phyloP scores from a whole-genome alignment of 64 coral and sea anemone genomes.

The Actinia tenebrosa region DNA sequence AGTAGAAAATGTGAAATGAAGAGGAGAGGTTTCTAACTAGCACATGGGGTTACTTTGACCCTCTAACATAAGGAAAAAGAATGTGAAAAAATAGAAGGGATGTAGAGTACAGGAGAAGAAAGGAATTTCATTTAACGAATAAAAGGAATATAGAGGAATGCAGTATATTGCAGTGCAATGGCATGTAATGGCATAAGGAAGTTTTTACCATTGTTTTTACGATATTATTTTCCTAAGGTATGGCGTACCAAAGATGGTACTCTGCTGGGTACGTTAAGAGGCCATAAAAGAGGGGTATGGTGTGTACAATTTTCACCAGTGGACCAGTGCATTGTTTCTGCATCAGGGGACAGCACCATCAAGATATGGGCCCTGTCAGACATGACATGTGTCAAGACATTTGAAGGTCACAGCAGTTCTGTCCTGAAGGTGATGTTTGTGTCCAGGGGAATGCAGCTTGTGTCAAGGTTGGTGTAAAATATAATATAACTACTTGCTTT shows the following conservation, averaged over 20 bases:
- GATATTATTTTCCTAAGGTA: conserved; percentile 31
- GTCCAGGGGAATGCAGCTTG: conserved; percentile 79
- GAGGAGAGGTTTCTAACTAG: too few species aligned
- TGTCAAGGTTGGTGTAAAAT: conserved; percentile 60
- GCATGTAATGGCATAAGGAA: too few species aligned
- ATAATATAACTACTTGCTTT: too few species aligned
- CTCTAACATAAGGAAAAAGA: too few species aligned
- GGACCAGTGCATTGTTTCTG: conserved; percentile 84
- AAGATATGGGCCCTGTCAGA: conserved; percentile 97
- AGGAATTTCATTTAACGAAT: too few species aligned
- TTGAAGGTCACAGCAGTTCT: conserved; percentile 90
- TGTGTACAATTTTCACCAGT: conserved; percentile 90
- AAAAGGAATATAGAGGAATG: too few species aligned
- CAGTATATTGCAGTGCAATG: too few species aligned
- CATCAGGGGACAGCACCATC: conserved; percentile 86
- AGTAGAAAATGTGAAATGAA: too few species aligned
- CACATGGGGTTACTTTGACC: too few species aligned
- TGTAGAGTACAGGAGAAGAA: too few species aligned
- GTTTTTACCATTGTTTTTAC: neutral
- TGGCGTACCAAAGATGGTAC: conserved; percentile 63
- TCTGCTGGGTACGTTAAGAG: conserved; percentile 73
- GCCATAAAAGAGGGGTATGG: conserved; percentile 96
- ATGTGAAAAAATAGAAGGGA: too few species aligned
- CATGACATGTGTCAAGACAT: conserved; percentile 92
- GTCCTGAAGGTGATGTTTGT: conserved; percentile 81